Conservation (phyloP, 2,113 vertebrate species). For the Triplophysa tibetana region DNA sequence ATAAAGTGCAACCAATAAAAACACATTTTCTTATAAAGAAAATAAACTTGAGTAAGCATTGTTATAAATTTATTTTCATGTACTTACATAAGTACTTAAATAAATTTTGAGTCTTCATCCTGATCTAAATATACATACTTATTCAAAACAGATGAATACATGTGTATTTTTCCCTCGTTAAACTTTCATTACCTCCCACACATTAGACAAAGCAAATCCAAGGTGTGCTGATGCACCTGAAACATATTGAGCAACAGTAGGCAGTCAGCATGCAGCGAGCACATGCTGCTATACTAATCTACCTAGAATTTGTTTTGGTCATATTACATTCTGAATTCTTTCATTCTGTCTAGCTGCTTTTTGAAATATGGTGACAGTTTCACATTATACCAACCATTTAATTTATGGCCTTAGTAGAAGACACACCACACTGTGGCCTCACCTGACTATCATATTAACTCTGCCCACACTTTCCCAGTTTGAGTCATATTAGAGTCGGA, state of each 20-base stretch:
- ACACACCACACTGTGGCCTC: slow-evolving; percentile 45
- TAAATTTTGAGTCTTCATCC: too few species aligned
- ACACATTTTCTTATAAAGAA: too few species aligned
- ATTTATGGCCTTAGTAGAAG: slow-evolving; percentile 45
- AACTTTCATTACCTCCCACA: neutral
- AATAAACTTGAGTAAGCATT: too few species aligned
- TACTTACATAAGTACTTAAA: too few species aligned
- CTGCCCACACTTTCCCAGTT: slow-evolving; percentile 56
- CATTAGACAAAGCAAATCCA: neutral
- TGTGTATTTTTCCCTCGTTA: neutral
- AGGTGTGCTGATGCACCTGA: slow-evolving; percentile 36
- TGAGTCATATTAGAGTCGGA: slow-evolving; percentile 65
- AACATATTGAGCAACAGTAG: slow-evolving; percentile 29
- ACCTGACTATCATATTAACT: slow-evolving; percentile 57
- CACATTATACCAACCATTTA: slow-evolving; percentile 37
- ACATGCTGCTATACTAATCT: slow-evolving; percentile 14
- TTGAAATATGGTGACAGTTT: slow-evolving; percentile 33
- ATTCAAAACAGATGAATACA: too few species aligned
- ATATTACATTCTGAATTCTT: slow-evolving; percentile 41
- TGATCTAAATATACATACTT: too few species aligned
- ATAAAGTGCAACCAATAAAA: too few species aligned
- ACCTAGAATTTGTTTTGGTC: slow-evolving; percentile 39
- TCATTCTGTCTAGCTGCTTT: slow-evolving; percentile 40
- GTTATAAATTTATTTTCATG: too few species aligned
- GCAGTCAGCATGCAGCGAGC: slow-evolving; percentile 22